These are phyloP conservation scores for Syrphus vitripennis DNA, from an alignment of 2,888 invertebrate genomes.

Conservation along the genomic window DNA sequence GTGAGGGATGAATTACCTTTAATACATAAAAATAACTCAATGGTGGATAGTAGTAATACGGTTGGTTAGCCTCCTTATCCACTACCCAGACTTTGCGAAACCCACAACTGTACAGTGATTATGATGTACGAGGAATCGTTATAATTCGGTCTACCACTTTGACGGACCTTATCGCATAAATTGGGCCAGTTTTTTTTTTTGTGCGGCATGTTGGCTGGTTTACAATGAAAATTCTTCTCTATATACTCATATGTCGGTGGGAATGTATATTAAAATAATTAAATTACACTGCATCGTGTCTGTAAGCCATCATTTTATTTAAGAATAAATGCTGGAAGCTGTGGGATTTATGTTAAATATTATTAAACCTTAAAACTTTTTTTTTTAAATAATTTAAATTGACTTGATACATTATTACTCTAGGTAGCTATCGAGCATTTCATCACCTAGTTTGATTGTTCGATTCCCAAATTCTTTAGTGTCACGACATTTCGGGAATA, in stretches of 20 bases:
- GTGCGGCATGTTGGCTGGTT: not conserved
- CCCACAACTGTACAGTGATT: conserved; percentile 54
- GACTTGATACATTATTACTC: too few relatives aligned
- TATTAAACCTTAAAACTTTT: too few relatives aligned
- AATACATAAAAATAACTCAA: not conserved
- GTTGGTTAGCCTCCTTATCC: conserved; percentile 16
- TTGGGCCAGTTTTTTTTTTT: conserved; percentile 15
- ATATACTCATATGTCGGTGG: not conserved
- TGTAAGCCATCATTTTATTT: not conserved
- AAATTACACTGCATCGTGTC: not conserved
- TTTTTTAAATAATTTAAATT: too few relatives aligned
- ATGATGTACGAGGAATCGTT: conserved; percentile 58
- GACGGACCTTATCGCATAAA: conserved; percentile 46
- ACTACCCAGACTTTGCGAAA: not conserved
- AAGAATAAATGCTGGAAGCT: too few relatives aligned
- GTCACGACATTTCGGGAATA: too few relatives aligned
- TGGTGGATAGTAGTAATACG: not conserved
- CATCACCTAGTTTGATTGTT: too few relatives aligned
- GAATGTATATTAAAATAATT: conserved; percentile 4
- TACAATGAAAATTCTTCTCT: not conserved
- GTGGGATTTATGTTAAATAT: too few relatives aligned
- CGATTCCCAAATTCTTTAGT: too few relatives aligned
- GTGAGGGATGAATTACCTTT: not conserved
- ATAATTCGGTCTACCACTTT: conserved; percentile 45
- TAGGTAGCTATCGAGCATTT: too few relatives aligned